A percentile compares a stretch with the other conserved stretches of the same genome.
These are phyloP conservation scores for Asteroscopus sphinx DNA, from an alignment of 2,888 invertebrate genomes.

Conservation along the genomic window DNA sequence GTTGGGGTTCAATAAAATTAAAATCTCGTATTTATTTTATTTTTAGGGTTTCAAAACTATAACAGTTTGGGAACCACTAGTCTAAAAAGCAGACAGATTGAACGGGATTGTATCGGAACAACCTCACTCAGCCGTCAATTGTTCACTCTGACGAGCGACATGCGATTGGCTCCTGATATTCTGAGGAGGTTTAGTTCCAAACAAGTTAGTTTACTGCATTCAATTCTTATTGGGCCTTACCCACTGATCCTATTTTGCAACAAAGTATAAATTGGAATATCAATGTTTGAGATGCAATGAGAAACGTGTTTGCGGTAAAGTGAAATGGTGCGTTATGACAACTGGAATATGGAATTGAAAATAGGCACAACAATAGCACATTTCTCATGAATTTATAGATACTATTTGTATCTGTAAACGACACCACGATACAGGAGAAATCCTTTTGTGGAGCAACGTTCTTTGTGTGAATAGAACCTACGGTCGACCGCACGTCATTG, in stretches of 20 bases:
- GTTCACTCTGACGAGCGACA: constrained; percentile 42
- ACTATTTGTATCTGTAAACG: too few species aligned
- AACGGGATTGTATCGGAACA: constrained; percentile 26
- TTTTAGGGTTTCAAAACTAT: too few species aligned
- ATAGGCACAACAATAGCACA: background rate
- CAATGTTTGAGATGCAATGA: constrained; percentile 28
- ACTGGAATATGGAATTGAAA: constrained; percentile 14
- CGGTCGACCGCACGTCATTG: too few species aligned
- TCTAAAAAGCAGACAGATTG: constrained; percentile 20
- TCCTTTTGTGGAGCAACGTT: too few species aligned
- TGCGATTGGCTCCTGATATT: constrained; percentile 49
- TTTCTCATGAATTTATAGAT: too few species aligned
- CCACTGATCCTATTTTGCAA: constrained; percentile 39
- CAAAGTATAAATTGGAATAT: constrained; percentile 34
- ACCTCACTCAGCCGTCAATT: constrained; percentile 14
- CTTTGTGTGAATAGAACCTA: too few species aligned
- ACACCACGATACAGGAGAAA: too few species aligned
- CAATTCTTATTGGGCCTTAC: constrained; percentile 47
- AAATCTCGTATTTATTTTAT: too few species aligned
- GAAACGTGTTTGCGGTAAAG: too few species aligned
- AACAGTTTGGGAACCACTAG: too few species aligned
- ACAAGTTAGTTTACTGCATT: constrained; percentile 38
- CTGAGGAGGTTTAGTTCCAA: constrained; percentile 45
- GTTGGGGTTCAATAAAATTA: too few species aligned
- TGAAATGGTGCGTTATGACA: too few species aligned